Evolutionary conservation across 1,140 invertebrate species (phyloP), one percentile per base, ranked within the genome.

Genomic region (Drosophila persimilis): DNA sequence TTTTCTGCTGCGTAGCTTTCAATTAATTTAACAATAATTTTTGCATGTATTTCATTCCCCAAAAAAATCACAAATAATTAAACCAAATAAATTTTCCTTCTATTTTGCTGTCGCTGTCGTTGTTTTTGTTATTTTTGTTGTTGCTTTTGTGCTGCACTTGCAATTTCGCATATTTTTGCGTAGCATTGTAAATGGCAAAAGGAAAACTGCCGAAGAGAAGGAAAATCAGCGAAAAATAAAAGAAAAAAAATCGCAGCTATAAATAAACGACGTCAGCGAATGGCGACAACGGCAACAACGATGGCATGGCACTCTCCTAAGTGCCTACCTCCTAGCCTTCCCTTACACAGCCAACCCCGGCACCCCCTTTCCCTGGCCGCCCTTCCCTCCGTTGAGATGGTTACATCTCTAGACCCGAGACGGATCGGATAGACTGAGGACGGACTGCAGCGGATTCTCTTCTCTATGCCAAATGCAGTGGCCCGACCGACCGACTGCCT

Each of bases 11-110:
- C 29, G 52, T 60, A 15, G 53, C 63, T 58, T 61, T 61, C 47
- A 78, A 81, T 81, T 83, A 70, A 77, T 73, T 81, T 78, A 83
- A 81, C 79, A 83, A 81, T 52, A 51, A 81, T 81, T 81, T 64
- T 50, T 67, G 52, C 52, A 51, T 67, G 61, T 73, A 47, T 48
- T 62, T 55, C 55, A 59, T 50, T 54, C 20, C 52, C 52, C 51
- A 15, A 45, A 64, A 69, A 69, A 73, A 81, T 81, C 78, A 81
- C 77, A 81, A 83, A 77, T 83, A 81, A 81, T 81, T 81, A 73
- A 69, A 73, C 58, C 56, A 73, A 77, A 77, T 81, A 73, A 62
- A 57, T 60, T 20, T 35, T 35, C 9, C 9, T 35, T 35, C 9
- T 5, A 39, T 39, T 39, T 39, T 39, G 9, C 35, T 35, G 35